Evolutionary conservation across 2,113 vertebrate species (phyloP).

Genomic region (Antigone vipio): DNA sequence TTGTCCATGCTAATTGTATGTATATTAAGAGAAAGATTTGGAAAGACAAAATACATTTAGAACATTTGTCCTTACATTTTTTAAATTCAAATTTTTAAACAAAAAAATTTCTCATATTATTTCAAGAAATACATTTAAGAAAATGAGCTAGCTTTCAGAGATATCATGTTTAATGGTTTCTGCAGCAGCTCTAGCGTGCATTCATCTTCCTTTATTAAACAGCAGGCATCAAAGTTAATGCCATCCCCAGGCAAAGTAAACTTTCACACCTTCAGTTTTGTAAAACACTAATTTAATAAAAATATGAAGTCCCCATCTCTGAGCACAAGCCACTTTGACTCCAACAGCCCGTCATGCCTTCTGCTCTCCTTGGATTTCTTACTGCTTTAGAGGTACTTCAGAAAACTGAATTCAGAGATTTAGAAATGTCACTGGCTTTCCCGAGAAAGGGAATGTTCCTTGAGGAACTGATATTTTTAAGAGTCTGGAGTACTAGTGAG

Average conservation of each 20-base stretch:
- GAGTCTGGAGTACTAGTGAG: background rate
- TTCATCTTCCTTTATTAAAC: background rate
- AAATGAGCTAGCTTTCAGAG: background rate
- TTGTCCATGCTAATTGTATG: background rate
- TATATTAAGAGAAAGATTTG: background rate
- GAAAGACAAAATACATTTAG: background rate
- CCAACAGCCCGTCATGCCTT: background rate
- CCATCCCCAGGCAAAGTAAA: background rate
- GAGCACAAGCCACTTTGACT: background rate
- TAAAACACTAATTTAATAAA: slow-evolving; percentile 35
- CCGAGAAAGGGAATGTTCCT: background rate
- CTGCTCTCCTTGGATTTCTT: background rate
- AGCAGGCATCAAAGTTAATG: background rate
- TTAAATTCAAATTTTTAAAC: background rate
- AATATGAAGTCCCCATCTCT: background rate
- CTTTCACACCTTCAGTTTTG: background rate
- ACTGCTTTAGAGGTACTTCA: background rate
- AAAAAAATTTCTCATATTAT: background rate
- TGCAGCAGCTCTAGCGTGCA: background rate
- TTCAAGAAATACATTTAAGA: background rate
- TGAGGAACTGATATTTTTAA: background rate
- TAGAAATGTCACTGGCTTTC: background rate
- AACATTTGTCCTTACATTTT: background rate
- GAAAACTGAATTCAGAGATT: background rate
- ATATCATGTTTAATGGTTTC: background rate